Percentiles rank a stretch among this genome's conserved stretches.
phyloP scores from a whole-genome alignment of 2,113 vertebrate species.

The Daboia siamensis region DNA sequence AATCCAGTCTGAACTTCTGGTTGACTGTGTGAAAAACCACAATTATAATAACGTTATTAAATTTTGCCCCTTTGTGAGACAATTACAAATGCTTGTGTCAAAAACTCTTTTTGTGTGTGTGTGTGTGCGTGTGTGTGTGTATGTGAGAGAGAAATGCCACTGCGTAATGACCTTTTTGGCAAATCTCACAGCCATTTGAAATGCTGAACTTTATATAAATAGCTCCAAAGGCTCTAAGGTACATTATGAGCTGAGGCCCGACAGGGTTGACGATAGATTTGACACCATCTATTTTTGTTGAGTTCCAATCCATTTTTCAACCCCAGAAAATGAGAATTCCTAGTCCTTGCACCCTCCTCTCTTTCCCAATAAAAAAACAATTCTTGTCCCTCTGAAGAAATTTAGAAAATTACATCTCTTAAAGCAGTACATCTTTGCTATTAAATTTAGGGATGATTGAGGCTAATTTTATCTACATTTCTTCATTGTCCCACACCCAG shows the following conservation, averaged over 20 bases:
- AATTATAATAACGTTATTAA: not conserved
- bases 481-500: not conserved
- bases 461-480: not conserved
- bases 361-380: not conserved
- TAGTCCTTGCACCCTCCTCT: not conserved
- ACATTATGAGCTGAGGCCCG: constrained; percentile 38
- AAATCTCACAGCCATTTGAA: not conserved
- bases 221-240: constrained; percentile 11
- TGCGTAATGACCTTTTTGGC: not conserved
- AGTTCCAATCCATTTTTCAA: not conserved
- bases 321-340: not conserved
- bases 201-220: constrained; percentile 17
- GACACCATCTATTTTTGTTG: constrained; percentile 32
- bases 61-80: constrained; percentile 18
- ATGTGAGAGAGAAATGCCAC: not conserved
- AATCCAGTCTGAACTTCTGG: not conserved
- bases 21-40: not conserved
- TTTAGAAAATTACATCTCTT: not conserved
- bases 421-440: not conserved
- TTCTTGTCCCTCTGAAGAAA: not conserved
- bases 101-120: not conserved
- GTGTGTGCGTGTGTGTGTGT: not conserved
- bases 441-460: not conserved
- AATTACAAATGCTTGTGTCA: not conserved
- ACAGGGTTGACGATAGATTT: not conserved